Base-by-base conservation (phyloP, 2,888 invertebrate genomes). In the Pimpla rufipes region DNA sequence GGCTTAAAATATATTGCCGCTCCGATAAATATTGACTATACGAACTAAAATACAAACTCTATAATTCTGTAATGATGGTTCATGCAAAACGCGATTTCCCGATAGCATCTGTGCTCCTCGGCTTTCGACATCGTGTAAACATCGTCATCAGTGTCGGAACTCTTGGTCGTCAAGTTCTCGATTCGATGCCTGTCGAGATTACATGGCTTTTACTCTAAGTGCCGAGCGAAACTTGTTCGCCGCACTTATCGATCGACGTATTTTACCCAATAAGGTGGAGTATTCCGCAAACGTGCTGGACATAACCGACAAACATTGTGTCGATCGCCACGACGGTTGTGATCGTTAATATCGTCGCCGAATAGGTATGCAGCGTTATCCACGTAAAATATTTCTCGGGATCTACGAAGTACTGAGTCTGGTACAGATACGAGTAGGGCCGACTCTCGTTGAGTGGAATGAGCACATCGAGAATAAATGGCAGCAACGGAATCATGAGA, bases 311-410 rank as follows among this genome's bases (percentile, higher is more conserved):
- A 10, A 67, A 67, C 62, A 74, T 74, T 5, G 59, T 21, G 23
- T 74, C 73, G 8, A 13, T 29, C 6, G 73, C 73, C 0, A 74
- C 13, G 13, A 62, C 18, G 13, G 35, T 74, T 6, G 13, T 7
- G n/a, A 50, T 18, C 16, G 35, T 18, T 11, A 74, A 16, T 23
- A 47, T 2, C 13, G 62, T 62, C 4, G 3, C 35, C 11, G n/a
- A 23, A 29, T 79, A 79, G 13, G 73, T 37, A 57, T 79, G 79
- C 13, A 79, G 45, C 16, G 57, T 13, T 64, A 79, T 79, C 18
- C 13, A 45, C 45, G 13, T 1, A 13, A 13, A 45, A 45, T 45
- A n/a, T 4, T 13, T 4, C 45, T 45, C 45, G 45, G 45, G 45
- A 45, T 45, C 45, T 1, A 45, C 45, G 13, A 13, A 45, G 45